Evolutionary conservation across 2,797 vertebrate species (phyloP).

Genomic region (Sebastes wilsoni): DNA sequence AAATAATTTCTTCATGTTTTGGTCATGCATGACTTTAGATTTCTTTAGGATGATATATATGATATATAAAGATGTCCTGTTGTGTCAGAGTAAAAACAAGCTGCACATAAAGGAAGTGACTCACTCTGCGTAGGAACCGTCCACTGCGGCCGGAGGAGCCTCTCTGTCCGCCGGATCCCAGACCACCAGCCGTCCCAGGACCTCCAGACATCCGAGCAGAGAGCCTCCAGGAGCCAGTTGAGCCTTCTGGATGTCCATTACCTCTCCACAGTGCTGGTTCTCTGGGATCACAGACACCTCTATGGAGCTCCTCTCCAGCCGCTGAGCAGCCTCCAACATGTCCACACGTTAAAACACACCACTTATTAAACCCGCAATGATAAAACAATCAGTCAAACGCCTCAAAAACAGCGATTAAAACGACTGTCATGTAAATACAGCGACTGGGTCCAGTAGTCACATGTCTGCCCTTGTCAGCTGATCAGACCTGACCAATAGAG

Average conservation of each 20-base stretch:
- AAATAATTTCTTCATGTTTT: too few relatives aligned
- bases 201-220: conserved; percentile 68
- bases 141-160: conserved; percentile 10
- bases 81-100: neutral
- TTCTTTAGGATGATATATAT: neutral
- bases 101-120: conserved; percentile 2
- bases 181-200: conserved; percentile 51
- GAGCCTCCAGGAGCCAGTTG: conserved; percentile 58
- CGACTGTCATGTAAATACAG: conserved; percentile 8
- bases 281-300: conserved; percentile 76
- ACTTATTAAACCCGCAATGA: neutral
- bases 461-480: conserved; percentile 53
- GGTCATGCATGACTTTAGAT: neutral
- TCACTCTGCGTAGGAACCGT: conserved; percentile 76
- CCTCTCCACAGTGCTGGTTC: conserved; percentile 34
- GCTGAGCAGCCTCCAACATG: conserved; percentile 44
- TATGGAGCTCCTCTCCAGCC: conserved; percentile 16
- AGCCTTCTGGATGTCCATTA: conserved; percentile 49
- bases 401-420: neutral
- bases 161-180: conserved; percentile 66
- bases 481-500: conserved; percentile 48
- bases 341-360: neutral
- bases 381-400: fast-evolving
- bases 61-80: neutral
- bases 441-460: conserved; percentile 30